phyloP scores from a whole-genome alignment of 2,113 vertebrate genomes.

The Zingel zingel region DNA sequence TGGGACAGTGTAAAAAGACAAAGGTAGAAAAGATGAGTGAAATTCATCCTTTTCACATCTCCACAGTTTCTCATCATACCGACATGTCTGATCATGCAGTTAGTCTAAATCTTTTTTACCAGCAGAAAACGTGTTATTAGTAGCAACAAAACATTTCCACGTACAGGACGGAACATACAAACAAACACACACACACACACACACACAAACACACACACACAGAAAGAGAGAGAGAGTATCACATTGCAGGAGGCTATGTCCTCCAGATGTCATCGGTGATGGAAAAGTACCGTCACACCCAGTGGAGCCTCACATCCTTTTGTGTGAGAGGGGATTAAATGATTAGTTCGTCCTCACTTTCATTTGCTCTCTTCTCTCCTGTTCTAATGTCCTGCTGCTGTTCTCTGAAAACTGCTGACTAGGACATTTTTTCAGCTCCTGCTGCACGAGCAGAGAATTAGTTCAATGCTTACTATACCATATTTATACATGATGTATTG shows the following conservation, averaged over 20 bases:
- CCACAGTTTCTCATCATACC: neutral
- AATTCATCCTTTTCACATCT: neutral
- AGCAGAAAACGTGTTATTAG: slow-evolving; percentile 61
- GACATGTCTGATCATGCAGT: neutral
- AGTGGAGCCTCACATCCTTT: slow-evolving; percentile 18
- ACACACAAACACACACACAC: slow-evolving; percentile 7
- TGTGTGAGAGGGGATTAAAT: slow-evolving; percentile 39
- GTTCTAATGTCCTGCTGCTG: slow-evolving; percentile 1
- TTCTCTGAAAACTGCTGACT: slow-evolving; percentile 54
- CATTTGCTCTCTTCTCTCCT: slow-evolving; percentile 7
- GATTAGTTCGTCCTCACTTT: slow-evolving; percentile 32
- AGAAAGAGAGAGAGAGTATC: neutral
- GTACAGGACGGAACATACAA: slow-evolving; percentile 10
- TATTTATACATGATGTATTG: slow-evolving; percentile 13
- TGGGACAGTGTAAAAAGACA: neutral
- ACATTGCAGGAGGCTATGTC: slow-evolving; percentile 56
- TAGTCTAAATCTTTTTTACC: slow-evolving; percentile 8
- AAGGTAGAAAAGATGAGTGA: neutral
- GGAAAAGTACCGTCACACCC: slow-evolving; percentile 64
- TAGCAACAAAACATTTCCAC: slow-evolving; percentile 62
- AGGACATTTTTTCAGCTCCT: slow-evolving; percentile 31
- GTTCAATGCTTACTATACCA: slow-evolving; percentile 4
- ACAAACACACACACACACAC: slow-evolving; percentile 3
- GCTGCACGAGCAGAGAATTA: slow-evolving; percentile 16
- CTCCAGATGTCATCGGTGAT: slow-evolving; percentile 62